Evolutionary conservation across 1,140 invertebrate species (phyloP), one percentile per base, ranked within the genome.

Genomic region (Lordiphosa stackelbergi): DNA sequence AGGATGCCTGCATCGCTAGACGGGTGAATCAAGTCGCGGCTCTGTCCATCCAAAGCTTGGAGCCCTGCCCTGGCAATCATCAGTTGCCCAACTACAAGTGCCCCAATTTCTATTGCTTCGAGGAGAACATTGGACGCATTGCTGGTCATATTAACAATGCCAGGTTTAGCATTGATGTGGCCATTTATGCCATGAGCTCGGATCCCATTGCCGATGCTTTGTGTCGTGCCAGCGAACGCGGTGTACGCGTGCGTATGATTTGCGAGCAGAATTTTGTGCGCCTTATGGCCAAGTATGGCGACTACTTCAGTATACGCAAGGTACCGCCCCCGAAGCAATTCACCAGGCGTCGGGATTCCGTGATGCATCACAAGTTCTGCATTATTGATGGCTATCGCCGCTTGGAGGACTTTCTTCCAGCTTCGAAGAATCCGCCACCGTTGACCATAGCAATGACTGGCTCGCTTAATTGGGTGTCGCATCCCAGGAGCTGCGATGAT

Each of bases 311-410:
- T 8, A 2, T 48, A 8, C 56, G 49, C 16, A 16, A 16, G 16
- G 2, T 16, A 16, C 9, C 22, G 1, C 0, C 19, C 19, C 2
- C 10, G 4, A 1, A 3, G 6, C 4, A 8, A 3, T 0, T 10
- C 7, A 0, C 0, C 7, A 3, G 11, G 1, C 2, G 19, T 2
- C 22, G 28, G 8, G 4, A 19, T 2, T 6, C 31, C 7, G 19
- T 42, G 12, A 70, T 68, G 64, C 68, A 70, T 42, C 31, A 70
- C 42, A 68, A 70, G 16, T 42, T 70, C 28, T 69, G 58, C 38
- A 4, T 70, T 5, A 53, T 69, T 13, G 66, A 69, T 42, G 66
- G 68, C 6, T 57, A 56, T 24, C 31, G 34, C 11, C 13, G 48
- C 2, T 8, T 51, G 10, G 7, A 19, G 5, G 2, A 34, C n/a